A percentile compares a stretch with the other conserved stretches of the same genome.
phyloP scores from a whole-genome alignment of 2,797 vertebrate species.

The Sandelia bainsii region DNA sequence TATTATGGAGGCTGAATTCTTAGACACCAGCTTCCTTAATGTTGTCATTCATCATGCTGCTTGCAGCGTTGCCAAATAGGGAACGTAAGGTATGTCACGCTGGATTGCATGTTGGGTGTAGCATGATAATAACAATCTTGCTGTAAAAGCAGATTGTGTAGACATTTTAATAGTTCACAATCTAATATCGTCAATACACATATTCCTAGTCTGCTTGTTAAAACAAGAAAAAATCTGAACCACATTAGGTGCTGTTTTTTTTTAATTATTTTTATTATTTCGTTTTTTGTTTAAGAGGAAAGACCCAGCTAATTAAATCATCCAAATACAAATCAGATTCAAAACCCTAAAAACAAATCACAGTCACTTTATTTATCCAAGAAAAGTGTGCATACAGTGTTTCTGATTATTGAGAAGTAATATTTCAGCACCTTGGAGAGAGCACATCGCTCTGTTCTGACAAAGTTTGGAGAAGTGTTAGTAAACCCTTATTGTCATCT shows the following conservation, averaged over 20 bases:
- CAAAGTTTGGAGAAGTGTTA: constrained; percentile 12
- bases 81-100: no score
- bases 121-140: no score
- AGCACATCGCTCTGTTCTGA: constrained; percentile 20
- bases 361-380: not conserved
- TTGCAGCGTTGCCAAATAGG: no score
- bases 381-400: not conserved
- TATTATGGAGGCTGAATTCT: no score
- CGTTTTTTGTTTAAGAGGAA: not conserved
- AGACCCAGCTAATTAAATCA: not conserved
- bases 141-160: no score
- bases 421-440: constrained; percentile 71
- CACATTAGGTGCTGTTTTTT: not conserved
- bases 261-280: not conserved
- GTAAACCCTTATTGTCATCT: constrained; percentile 5
- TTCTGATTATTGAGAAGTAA: constrained; percentile 1
- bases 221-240: not conserved
- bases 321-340: not conserved
- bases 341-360: not conserved
- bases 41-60: no score
- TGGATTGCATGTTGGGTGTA: no score
- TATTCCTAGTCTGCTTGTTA: no score
- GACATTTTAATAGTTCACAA: no score
- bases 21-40: no score
- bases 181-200: no score